Base-by-base conservation (phyloP, 2,797 vertebrate genomes). In the Lepus townsendii region DNA sequence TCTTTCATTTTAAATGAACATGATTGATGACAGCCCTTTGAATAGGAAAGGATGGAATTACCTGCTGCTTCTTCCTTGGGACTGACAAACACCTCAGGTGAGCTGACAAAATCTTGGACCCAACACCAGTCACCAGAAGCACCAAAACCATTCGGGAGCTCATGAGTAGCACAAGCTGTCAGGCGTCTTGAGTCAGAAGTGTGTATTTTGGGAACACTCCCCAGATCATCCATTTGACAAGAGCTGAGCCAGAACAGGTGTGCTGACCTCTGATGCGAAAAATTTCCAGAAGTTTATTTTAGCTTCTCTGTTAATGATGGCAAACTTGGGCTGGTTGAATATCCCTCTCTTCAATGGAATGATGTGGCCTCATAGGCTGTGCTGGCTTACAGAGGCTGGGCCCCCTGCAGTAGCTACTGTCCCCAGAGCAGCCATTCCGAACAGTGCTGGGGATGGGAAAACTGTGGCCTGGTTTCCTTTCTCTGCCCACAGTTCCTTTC, bases 1-100 rank as follows among this genome's bases (percentile, higher is more conserved):
- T 62, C 93, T 94, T 91, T 88, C 24, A 62, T 82, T 93, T 92
- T 60, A 65, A 65, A 78, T 66, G n/a, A 10, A 52, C 20, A 65
- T 16, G 12, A 22, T 16, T 4, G 30, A 17, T 57, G 27, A 73
- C 1, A 78, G 38, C 54, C 9, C 3, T 22, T 80, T 52, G 1
- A 38, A 62, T 90, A 73, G 79, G 24, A 27, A 82, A 91, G 20
- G 5, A 42, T 32, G 0, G 42, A 38, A 60, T 22, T 20, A 52
- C 24, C 20, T 57, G 13, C 52, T n/a, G 11, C 27, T 82, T 69
- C 6, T 8, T 42, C 42, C 42, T 42, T 42, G 42, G 42, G 42
- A 42, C 1, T 42, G 42, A 42, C 42, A 42, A 42, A 42, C 42
- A 42, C 42, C 42, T 42, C 42, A 7, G 42, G 7, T 27, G 50